Conservation (phyloP, 2,888 invertebrate species). For the Subacronicta megacephala region DNA sequence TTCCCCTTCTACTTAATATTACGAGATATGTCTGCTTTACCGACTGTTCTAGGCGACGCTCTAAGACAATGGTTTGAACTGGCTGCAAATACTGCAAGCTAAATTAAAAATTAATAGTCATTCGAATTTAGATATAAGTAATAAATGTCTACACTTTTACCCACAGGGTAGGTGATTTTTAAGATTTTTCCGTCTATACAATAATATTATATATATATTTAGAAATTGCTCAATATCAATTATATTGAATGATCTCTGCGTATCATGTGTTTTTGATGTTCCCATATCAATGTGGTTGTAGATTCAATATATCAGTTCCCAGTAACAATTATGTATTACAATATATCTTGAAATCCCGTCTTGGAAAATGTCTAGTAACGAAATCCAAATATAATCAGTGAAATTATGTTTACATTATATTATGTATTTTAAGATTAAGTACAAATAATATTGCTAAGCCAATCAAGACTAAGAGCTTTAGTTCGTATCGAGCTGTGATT, state of each 20-base stretch:
- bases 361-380: neutral
- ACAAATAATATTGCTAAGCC: slow-evolving; percentile 3
- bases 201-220: slow-evolving; percentile 9
- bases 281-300: neutral
- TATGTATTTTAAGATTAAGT: slow-evolving; percentile 15
- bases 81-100: slow-evolving; percentile 91
- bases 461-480: slow-evolving; percentile 33
- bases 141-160: slow-evolving; percentile 28
- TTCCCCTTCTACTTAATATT: slow-evolving; percentile 99
- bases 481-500: slow-evolving; percentile 40
- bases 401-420: neutral
- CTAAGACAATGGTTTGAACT: slow-evolving; percentile 99
- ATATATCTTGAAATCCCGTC: no score
- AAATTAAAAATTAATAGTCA: slow-evolving; percentile 1
- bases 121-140: slow-evolving; percentile 20
- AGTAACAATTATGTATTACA: no score
- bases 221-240: slow-evolving; percentile 25
- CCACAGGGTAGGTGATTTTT: slow-evolving; percentile 14
- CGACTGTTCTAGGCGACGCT: slow-evolving; percentile 97
- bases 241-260: slow-evolving; percentile 9
- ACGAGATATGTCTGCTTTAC: slow-evolving; percentile 95
- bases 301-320: no score
- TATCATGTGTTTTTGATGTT: neutral
- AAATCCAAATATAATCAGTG: slow-evolving; percentile 1
- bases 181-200: slow-evolving; percentile 26